Evolutionary conservation across 1,140 invertebrate species (phyloP).

Genomic region (Bombus pascuorum): DNA sequence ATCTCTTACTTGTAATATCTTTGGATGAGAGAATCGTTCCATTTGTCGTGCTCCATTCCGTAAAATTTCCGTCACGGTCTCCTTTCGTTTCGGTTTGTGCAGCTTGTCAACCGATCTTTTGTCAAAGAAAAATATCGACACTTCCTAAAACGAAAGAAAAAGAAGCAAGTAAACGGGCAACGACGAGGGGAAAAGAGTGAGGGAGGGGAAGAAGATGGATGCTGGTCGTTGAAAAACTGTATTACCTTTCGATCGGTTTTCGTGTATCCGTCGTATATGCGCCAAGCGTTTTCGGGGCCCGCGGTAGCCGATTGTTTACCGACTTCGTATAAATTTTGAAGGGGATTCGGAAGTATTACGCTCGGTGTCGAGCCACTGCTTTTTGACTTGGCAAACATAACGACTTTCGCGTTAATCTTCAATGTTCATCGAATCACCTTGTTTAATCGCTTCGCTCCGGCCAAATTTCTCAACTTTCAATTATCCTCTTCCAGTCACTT

Average conservation of each 20-base stretch:
- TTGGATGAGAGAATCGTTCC: slow-evolving; percentile 93
- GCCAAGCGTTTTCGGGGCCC: slow-evolving; percentile 96
- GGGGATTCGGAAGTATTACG: slow-evolving; percentile 88
- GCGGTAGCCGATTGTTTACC: slow-evolving; percentile 94
- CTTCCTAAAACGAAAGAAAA: slow-evolving; percentile 88
- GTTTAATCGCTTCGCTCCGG: neutral
- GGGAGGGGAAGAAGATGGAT: neutral
- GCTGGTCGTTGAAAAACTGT: no score
- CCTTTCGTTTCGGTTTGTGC: slow-evolving; percentile 96
- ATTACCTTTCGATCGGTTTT: slow-evolving; percentile 95
- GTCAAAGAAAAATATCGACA: slow-evolving; percentile 97
- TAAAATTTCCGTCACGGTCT: slow-evolving; percentile 95
- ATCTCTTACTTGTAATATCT: slow-evolving; percentile 86
- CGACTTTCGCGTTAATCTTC: slow-evolving; percentile 54
- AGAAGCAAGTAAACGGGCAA: slow-evolving; percentile 8
- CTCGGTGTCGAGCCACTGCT: slow-evolving; percentile 82
- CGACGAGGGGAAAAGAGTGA: neutral
- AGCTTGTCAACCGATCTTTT: slow-evolving; percentile 96
- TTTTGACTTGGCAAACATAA: slow-evolving; percentile 91
- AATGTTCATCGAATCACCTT: slow-evolving; percentile 34
- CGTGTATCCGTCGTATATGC: slow-evolving; percentile 94
- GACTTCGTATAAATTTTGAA: slow-evolving; percentile 93
- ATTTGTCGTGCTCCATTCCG: slow-evolving; percentile 91
- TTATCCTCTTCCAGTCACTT: neutral
- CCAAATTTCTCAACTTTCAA: neutral